phyloP scores from a whole-genome alignment of 2,797 vertebrate genomes.

The Hozukius guyotensis region DNA sequence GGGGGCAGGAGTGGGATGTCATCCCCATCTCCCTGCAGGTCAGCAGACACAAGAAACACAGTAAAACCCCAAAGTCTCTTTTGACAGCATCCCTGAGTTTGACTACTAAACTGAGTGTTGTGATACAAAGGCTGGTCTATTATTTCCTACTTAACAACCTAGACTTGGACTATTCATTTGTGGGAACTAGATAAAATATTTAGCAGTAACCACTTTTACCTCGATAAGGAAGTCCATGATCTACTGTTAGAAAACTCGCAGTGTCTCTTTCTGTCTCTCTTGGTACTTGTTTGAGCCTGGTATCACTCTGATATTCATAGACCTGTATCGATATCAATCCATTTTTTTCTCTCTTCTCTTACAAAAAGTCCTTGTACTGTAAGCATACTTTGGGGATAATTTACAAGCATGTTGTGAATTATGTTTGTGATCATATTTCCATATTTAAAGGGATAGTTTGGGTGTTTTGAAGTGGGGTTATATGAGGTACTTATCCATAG shows the following conservation, averaged over 20 bases:
- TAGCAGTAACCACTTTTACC: background rate
- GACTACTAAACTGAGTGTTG: background rate
- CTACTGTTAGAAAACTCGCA: background rate
- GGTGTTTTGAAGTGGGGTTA: no score
- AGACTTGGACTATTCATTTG: background rate
- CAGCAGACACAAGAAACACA: constrained; percentile 41
- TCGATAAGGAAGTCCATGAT: background rate
- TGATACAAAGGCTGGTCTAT: background rate
- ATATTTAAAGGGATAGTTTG: background rate
- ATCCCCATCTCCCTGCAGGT: constrained; percentile 94
- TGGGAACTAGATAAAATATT: background rate
- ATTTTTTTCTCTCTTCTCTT: no score
- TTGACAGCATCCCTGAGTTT: background rate
- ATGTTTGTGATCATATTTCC: background rate
- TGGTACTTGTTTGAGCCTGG: background rate
- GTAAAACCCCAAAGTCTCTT: background rate
- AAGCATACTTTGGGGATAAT: background rate
- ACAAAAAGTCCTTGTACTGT: background rate
- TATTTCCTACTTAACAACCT: background rate
- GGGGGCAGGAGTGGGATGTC: constrained; percentile 94
- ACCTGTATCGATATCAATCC: background rate
- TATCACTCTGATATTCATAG: background rate
- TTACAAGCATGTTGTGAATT: background rate
- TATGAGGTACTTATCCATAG: no score
- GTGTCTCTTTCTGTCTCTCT: background rate